phyloP scores from a whole-genome alignment of 2,113 vertebrate species.

The Cyanistes caeruleus region DNA sequence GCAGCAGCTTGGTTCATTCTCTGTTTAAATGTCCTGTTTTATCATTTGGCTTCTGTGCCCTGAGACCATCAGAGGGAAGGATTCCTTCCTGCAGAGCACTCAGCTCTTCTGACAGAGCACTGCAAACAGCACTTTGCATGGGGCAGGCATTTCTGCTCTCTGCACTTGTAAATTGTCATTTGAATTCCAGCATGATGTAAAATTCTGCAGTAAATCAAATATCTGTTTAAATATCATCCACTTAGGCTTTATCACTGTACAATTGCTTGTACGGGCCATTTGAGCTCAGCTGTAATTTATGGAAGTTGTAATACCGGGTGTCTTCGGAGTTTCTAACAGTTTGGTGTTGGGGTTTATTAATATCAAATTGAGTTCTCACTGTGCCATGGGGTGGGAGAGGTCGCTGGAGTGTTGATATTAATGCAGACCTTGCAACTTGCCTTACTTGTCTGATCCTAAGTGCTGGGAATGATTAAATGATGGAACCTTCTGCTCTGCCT shows the following conservation, averaged over 20 bases:
- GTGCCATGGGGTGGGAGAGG: conserved; percentile 31
- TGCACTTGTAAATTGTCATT: conserved; percentile 34
- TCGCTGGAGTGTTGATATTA: conserved; percentile 13
- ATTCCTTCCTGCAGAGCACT: background rate
- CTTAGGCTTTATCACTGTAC: conserved; percentile 64
- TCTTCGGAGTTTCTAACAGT: conserved; percentile 42
- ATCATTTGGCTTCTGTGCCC: background rate
- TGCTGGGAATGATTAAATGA: background rate
- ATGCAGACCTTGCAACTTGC: conserved; percentile 20
- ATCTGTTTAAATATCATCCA: conserved; percentile 63
- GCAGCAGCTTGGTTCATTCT: background rate
- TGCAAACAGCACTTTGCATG: background rate
- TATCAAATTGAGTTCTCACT: conserved; percentile 50
- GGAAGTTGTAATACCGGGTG: conserved; percentile 45
- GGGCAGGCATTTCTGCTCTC: background rate
- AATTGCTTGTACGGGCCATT: conserved; percentile 56
- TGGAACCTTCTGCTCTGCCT: background rate
- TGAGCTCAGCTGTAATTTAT: conserved; percentile 50
- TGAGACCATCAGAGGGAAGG: background rate
- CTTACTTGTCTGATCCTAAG: background rate
- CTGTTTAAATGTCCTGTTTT: background rate
- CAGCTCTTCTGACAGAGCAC: background rate
- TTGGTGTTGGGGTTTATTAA: conserved; percentile 51
- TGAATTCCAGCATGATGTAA: conserved; percentile 27
- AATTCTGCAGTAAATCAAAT: conserved; percentile 39